A percentile compares a stretch with the other conserved stretches of the same genome.
phyloP scores from a whole-genome alignment of 2,113 vertebrate species.

The Eidolon helvum region DNA sequence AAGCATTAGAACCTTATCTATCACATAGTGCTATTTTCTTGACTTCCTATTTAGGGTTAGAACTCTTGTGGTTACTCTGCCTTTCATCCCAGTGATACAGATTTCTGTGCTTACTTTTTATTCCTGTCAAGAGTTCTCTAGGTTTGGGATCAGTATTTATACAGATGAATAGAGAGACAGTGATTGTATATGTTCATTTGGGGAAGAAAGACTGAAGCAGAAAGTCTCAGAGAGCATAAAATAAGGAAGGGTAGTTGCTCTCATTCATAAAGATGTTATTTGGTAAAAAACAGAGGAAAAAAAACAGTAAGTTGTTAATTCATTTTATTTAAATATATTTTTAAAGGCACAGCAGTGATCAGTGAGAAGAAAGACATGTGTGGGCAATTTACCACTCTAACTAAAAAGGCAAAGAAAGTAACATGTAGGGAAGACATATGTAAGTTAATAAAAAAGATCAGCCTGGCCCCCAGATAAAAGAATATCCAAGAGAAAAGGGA shows the following conservation, averaged over 20 bases:
- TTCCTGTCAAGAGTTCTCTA: neutral
- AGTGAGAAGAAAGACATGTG: neutral
- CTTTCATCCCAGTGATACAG: neutral
- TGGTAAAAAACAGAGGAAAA: neutral
- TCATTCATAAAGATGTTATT: constrained; percentile 18
- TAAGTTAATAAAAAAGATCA: neutral
- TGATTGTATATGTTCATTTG: neutral
- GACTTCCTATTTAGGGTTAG: neutral
- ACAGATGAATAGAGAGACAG: neutral
- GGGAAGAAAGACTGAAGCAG: neutral
- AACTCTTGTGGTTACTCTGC: neutral
- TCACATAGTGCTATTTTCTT: neutral
- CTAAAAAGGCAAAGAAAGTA: constrained; percentile 28
- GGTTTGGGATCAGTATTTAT: neutral
- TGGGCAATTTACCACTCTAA: neutral
- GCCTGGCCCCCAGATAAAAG: neutral
- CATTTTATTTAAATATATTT: neutral
- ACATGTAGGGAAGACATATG: neutral
- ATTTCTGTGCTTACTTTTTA: neutral
- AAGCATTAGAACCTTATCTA: neutral
- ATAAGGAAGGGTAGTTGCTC: constrained; percentile 25
- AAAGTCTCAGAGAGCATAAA: neutral
- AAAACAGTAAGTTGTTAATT: neutral
- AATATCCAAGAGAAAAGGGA: neutral
- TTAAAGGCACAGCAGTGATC: neutral